phyloP scores from a whole-genome alignment of 1,140 invertebrate genomes.

The Penaeus japonicus region DNA sequence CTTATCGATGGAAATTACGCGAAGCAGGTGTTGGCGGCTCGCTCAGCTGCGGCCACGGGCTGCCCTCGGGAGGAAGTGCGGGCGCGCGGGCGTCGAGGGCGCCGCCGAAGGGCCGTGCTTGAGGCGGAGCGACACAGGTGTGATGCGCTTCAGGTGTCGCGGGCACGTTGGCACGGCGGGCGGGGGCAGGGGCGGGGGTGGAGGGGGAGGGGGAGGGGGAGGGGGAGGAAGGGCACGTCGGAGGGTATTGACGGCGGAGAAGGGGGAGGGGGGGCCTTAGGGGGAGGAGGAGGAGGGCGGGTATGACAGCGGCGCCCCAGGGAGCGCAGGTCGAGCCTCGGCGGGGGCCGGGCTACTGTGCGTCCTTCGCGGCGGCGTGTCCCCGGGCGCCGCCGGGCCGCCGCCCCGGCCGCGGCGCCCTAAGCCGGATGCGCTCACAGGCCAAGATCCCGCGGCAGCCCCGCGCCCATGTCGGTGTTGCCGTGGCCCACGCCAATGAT shows the following conservation, averaged over 20 bases:
- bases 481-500: slow-evolving; percentile 33
- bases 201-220: background rate
- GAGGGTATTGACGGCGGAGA: background rate
- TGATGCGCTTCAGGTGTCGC: too few relatives aligned
- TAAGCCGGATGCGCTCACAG: background rate
- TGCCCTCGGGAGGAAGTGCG: too few relatives aligned
- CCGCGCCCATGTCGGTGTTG: background rate
- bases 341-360: slow-evolving; percentile 32
- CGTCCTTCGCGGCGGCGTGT: background rate
- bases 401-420: background rate
- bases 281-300: background rate
- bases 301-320: background rate
- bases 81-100: too few relatives aligned
- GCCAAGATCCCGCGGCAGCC: background rate
- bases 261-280: background rate
- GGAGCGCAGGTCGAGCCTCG: background rate
- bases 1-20: too few relatives aligned
- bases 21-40: too few relatives aligned
- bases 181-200: background rate
- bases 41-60: too few relatives aligned
- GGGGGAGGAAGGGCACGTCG: background rate
- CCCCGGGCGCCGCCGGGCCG: background rate
- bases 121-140: too few relatives aligned
- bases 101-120: too few relatives aligned
- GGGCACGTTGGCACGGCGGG: background rate